A percentile compares a stretch with the other conserved stretches of the same genome.
Conservation (phyloP, 2,888 invertebrate genomes). For the Disparrhopalites patrizii region DNA sequence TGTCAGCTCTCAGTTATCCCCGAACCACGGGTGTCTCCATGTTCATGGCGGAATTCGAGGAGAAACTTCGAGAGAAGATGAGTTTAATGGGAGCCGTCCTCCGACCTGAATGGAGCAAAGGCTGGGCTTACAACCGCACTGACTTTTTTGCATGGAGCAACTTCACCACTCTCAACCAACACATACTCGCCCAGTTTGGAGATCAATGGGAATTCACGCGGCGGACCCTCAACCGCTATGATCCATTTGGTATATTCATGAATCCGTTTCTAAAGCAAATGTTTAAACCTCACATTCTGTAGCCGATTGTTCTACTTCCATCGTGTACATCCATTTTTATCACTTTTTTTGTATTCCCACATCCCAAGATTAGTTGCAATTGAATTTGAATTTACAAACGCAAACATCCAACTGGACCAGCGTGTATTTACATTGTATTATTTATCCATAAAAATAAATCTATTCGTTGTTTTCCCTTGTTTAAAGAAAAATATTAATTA, state of each 20-base stretch:
- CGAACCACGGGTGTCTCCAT: background rate
- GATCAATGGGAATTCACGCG: background rate
- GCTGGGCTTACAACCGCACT: conserved; percentile 1
- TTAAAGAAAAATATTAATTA: too few species aligned
- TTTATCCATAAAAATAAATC: too few species aligned
- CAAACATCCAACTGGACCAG: too few species aligned
- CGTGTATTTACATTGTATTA: too few species aligned
- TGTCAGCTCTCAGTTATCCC: conserved; percentile 21
- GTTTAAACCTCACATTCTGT: too few species aligned
- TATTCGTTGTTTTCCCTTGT: too few species aligned
- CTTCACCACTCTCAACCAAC: background rate
- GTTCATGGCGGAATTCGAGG: conserved; percentile 1
- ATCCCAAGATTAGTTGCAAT: too few species aligned
- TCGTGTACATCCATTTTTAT: too few species aligned
- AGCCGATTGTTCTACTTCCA: too few species aligned
- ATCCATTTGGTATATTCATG: background rate
- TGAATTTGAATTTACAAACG: too few species aligned
- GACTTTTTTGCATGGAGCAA: background rate
- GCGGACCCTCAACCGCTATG: background rate
- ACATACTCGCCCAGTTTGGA: background rate
- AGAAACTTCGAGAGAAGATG: background rate
- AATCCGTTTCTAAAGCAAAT: background rate
- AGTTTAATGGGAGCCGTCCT: background rate
- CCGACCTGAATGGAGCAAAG: conserved; percentile 6
- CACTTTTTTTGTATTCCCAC: too few species aligned